These are phyloP conservation scores for Oryzias sinensis DNA, from an alignment of 2,797 vertebrate species.

Conservation along the genomic window DNA sequence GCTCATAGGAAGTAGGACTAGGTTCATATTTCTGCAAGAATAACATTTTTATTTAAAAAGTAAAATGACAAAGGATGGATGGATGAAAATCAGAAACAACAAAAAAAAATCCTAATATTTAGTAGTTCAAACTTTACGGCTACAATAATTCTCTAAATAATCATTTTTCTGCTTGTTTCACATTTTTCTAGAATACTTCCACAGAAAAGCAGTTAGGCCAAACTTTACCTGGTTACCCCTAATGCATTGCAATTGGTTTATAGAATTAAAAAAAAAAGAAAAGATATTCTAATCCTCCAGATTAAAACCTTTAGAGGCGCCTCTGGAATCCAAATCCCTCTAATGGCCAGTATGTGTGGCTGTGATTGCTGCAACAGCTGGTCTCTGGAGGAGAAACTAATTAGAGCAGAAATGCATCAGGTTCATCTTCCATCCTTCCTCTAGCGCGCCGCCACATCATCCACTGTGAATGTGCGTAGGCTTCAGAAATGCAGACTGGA, in stretches of 20 bases:
- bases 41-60: too few species aligned
- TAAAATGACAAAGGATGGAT: too few species aligned
- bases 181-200: too few species aligned
- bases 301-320: background rate
- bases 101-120: too few species aligned
- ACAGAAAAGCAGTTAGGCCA: too few species aligned
- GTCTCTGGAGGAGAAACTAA: background rate
- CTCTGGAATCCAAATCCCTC: background rate
- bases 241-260: background rate
- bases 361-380: conserved; percentile 7
- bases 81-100: too few species aligned
- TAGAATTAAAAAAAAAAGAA: background rate
- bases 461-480: conserved; percentile 31
- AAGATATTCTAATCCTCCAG: conserved; percentile 1
- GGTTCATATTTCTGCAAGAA: too few species aligned
- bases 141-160: too few species aligned
- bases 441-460: conserved; percentile 15
- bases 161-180: too few species aligned
- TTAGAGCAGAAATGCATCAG: conserved; percentile 11
- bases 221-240: too few species aligned
- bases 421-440: conserved; percentile 2
- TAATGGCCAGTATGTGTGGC: background rate
- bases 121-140: too few species aligned
- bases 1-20: too few species aligned
- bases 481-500: conserved; percentile 34